Base-by-base conservation (phyloP, 2,888 invertebrate species). In the Eupithecia insigniata region DNA sequence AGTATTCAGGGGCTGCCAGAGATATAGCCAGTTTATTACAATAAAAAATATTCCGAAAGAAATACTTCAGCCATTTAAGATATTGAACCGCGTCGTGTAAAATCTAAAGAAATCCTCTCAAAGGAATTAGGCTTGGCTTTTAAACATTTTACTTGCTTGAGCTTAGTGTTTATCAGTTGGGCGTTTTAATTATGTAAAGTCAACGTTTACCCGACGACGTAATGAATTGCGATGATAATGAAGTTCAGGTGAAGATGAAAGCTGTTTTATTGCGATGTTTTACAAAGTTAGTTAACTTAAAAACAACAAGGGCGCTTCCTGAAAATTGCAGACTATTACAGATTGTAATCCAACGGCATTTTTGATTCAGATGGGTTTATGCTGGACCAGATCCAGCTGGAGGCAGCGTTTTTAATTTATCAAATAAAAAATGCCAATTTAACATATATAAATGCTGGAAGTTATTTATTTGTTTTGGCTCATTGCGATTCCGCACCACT, bases 41-140 rank as follows among this genome's bases (percentile, higher is more conserved):
- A 69, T 69, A 73, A 76, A 73, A 64, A 75, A 75, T 71, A 67
- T 66, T 55, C 6, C 67, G 67, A 72, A 74, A 73, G 69, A 74
- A 69, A 70, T 72, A 67, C 73, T 74, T 28, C 18, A 62, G 66
- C 72, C 28, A 73, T 69, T 69, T 67, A 62, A 66, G 69, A 62
- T 70, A 72, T 76, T 68, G 74, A 67, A 73, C 76, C 70, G 26
- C 26, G 12, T 26, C 55, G 26, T n/a, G 26, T 55, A 55, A 26
- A 26, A 71, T 71, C 70, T 70, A 72, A 74, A 75, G 74, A 74
- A 72, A 73, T 66, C 30, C 28, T 60, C 18, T 30, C 12, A 8
- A 60, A 7, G 28, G 16, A 28, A 6, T 28, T 26, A 14, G 5
- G 28, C 22, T 58, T 16, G 64, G 26, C 18, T 22, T 39, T 64